Conservation (phyloP, 2,888 invertebrate species). For the Caenorhabditis auriculariae region DNA sequence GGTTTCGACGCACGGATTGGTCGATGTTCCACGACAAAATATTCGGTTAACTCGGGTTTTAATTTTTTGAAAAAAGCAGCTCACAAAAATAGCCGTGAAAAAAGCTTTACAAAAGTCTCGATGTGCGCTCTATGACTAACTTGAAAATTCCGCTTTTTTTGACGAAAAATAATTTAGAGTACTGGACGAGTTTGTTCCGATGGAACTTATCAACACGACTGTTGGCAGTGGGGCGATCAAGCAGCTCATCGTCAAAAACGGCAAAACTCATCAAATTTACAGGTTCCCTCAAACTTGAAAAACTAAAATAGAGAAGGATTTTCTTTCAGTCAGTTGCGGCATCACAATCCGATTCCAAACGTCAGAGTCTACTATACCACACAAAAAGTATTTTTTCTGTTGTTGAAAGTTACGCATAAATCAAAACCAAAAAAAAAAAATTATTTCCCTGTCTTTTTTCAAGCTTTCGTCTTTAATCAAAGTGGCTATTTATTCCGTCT, state of each 20-base stretch:
- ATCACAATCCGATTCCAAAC: conserved; percentile 45
- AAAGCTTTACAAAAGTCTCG: no score
- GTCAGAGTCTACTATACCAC: conserved; percentile 42
- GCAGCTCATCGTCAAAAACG: conserved; percentile 39
- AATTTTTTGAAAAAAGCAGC: no score
- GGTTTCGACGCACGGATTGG: conserved; percentile 43
- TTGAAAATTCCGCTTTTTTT: neutral
- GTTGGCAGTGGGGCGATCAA: conserved; percentile 46
- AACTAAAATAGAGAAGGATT: neutral
- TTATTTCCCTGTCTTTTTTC: no score
- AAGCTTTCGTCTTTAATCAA: no score
- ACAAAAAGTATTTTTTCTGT: conserved; percentile 15
- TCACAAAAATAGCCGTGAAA: no score
- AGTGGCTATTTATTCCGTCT: no score
- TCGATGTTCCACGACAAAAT: conserved; percentile 36
- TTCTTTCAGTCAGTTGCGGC: conserved; percentile 28
- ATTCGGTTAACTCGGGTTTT: conserved; percentile 18
- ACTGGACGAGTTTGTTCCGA: conserved; percentile 46
- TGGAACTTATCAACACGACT: conserved; percentile 42
- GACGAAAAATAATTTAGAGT: no score
- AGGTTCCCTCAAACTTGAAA: neutral
- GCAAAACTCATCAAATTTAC: conserved; percentile 44
- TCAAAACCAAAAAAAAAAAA: neutral
- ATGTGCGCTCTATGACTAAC: neutral
- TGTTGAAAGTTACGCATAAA: neutral